These are phyloP conservation scores for Tipula lateralis DNA, from an alignment of 2,888 invertebrate genomes.

Conservation along the genomic window DNA sequence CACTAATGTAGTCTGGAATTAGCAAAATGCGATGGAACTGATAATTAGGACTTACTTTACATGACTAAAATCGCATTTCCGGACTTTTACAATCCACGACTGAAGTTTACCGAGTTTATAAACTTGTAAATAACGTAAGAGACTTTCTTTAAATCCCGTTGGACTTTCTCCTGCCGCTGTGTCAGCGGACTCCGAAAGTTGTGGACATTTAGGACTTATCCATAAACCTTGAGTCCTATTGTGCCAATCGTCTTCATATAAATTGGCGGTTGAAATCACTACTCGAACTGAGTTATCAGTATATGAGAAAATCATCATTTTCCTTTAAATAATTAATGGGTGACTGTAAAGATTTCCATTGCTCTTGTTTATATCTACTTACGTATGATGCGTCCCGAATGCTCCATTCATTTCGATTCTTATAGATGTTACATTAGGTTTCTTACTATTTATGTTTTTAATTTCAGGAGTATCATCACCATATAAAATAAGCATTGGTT, in stretches of 20 bases:
- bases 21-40: neutral
- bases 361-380: conserved; percentile 44
- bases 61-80: conserved; percentile 72
- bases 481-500: conserved; percentile 69
- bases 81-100: conserved; percentile 69
- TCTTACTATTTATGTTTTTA: conserved; percentile 53
- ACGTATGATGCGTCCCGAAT: conserved; percentile 86
- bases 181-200: conserved; percentile 53
- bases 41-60: conserved; percentile 59
- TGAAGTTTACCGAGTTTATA: conserved; percentile 66
- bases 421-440: conserved; percentile 62
- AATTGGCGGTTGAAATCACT: conserved; percentile 86
- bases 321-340: conserved; percentile 51
- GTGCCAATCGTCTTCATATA: conserved; percentile 88
- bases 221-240: conserved; percentile 93
- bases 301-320: conserved; percentile 83
- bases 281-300: conserved; percentile 76
- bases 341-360: neutral
- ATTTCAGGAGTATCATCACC: conserved; percentile 67
- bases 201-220: conserved; percentile 78
- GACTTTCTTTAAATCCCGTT: conserved; percentile 74
- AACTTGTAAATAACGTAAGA: conserved; percentile 69
- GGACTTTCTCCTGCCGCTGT: conserved; percentile 67
- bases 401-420: conserved; percentile 68
- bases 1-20: conserved; percentile 52